phyloP scores from a whole-genome alignment of 92 coral and sea anemone genomes.

The Phymanthus crucifer region DNA sequence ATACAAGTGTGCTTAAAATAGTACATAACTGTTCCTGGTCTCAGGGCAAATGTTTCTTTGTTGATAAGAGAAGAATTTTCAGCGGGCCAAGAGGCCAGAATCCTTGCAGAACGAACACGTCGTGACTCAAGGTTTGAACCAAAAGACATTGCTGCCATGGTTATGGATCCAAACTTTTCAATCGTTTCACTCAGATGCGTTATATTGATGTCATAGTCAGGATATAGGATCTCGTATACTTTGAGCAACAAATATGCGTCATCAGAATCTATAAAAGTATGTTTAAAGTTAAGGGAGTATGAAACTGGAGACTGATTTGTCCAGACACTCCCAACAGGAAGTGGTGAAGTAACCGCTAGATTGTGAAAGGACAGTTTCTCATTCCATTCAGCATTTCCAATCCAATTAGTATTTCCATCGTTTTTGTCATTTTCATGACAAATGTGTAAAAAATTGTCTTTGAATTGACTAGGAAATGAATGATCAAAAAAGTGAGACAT shows the following conservation, averaged over 20 bases:
- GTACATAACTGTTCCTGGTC: constrained; percentile 53
- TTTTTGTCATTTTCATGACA: constrained; percentile 46
- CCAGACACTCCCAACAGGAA: constrained; percentile 47
- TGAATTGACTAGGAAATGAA: constrained; percentile 43
- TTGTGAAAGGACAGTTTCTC: constrained; percentile 36
- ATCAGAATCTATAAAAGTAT: constrained; percentile 34
- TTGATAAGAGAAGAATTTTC: constrained; percentile 41
- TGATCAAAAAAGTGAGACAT: constrained; percentile 35
- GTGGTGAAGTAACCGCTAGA: constrained; percentile 49
- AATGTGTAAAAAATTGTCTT: constrained; percentile 42
- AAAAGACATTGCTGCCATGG: constrained; percentile 33
- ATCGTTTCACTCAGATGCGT: constrained; percentile 35
- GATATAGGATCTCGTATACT: constrained; percentile 48
- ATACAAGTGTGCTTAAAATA: constrained; percentile 53
- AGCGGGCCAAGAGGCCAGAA: constrained; percentile 62
- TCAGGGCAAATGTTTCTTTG: constrained; percentile 42
- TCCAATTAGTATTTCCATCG: constrained; percentile 18
- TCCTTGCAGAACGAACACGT: constrained; percentile 47
- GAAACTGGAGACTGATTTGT: constrained; percentile 44
- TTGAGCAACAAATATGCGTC: constrained; percentile 39
- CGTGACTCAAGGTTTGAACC: constrained; percentile 62
- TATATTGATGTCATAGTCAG: constrained; percentile 29
- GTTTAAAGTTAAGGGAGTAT: constrained; percentile 36
- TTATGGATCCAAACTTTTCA: constrained; percentile 52
- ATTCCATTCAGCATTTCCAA: constrained; percentile 28